Evolutionary conservation across 2,113 vertebrate genomes (phyloP).

Genomic region (Phasianus colchicus): DNA sequence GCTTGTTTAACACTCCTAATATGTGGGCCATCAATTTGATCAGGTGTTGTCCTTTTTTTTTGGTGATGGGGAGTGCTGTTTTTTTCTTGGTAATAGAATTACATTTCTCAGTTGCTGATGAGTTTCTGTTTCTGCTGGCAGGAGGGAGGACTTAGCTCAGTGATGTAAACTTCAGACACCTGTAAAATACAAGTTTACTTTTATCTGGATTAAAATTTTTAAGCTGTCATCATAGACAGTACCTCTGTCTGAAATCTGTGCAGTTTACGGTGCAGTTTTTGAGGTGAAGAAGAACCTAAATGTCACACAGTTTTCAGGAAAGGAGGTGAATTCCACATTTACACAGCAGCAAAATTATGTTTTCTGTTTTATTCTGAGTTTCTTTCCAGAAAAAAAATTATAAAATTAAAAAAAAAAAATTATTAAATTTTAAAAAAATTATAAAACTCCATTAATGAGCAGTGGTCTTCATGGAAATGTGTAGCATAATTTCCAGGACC

Average conservation of each 20-base stretch:
- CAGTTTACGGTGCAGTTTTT: background rate
- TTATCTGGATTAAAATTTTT: background rate
- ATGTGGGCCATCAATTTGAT: background rate
- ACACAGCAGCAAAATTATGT: background rate
- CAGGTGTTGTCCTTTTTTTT: background rate
- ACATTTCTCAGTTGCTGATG: background rate
- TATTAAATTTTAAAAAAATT: too few relatives aligned
- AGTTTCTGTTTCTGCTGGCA: background rate
- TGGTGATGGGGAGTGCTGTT: background rate
- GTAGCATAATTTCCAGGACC: background rate
- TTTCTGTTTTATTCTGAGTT: background rate
- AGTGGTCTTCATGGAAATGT: background rate
- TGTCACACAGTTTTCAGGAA: background rate
- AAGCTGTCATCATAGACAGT: background rate
- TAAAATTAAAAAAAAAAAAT: too few relatives aligned
- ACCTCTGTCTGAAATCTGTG: background rate
- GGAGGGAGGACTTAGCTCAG: background rate
- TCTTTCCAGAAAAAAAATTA: background rate
- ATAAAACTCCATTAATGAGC: background rate
- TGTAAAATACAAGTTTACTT: background rate
- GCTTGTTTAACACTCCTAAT: background rate
- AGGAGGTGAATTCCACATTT: background rate
- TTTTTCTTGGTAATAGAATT: background rate
- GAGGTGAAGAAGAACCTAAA: background rate
- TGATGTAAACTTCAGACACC: background rate